Evolutionary conservation across 2,113 vertebrate species (phyloP), one percentile per base, ranked within the genome.

Genomic region (Azemiops feae): DNA sequence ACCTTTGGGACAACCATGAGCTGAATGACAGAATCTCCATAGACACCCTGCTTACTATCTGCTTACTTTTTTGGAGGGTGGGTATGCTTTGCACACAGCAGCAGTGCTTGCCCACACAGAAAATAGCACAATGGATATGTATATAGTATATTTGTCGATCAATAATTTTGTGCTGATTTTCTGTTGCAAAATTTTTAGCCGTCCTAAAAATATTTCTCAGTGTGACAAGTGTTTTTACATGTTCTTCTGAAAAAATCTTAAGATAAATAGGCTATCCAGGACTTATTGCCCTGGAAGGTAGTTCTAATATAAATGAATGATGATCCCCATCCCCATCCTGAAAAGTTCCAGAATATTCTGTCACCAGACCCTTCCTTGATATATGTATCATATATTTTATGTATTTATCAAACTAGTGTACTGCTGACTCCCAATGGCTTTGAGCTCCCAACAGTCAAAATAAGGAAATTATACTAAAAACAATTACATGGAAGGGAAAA

Each of bases 221-320:
- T 93, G 64, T 92, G 69, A 92, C 25, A 89, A 27, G n/a, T 95
- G 11, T 94, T 96, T 50, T 95, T 92, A 39, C 18, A 91, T 52
- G 27, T 47, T 90, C 92, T 95, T 81, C 30, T 1, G 0, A 12
- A 47, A 3, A 58, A 9, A 6, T 89, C 94, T 95, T 93, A 88
- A 81, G 74, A 20, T 88, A 85, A 92, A 94, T 8, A 23, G 81
- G 45, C 22, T 52, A 94, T 89, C 88, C 87, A 45, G 27, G 50
- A 2, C 54, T 91, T 11, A 11, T 74, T 92, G 50, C 74, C 91
- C 1, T 85, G 88, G 50, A 16, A n/a, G 47, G 58, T 86, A 7
- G 89, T 34, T 87, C 20, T 0, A 0, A 91, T 54, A 2, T 4
- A 9, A 95, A 55, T 18, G 18, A n/a, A 87, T 34, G 54, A 16